Base-by-base conservation (phyloP, 2,797 vertebrate genomes). In the Molossus molossus region DNA sequence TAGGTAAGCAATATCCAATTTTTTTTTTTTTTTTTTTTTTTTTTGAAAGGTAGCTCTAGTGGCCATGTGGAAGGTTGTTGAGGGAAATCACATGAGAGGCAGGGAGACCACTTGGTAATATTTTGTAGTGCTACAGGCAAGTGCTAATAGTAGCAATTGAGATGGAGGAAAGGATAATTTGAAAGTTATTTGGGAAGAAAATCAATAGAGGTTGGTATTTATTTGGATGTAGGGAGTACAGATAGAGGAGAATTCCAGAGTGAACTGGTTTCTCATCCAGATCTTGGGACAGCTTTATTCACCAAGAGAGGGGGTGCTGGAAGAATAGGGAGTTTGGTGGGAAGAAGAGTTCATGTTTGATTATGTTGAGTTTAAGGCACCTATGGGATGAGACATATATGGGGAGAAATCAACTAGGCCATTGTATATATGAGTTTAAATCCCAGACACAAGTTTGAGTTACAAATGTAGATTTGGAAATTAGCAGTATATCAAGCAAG, bases 121-220 rank as follows among this genome's bases (percentile, higher is more conserved):
- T 77, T 90, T 33, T 79, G 64, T 88, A 62, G 29, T 53, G 5
- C 33, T 81, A 53, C 15, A 90, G 40, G 90, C 45, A 87, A 55
- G 7, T 87, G 64, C 55, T 69, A 29, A 8, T 75, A 8, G 5
- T 70, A 55, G 55, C 84, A 88, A 23, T 3, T 14, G 80, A 86
- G 37, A 40, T 84, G 76, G 53, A 87, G 81, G 40, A 76, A 87
- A 88, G 50, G 25, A 50, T 80, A 25, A 70, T 90, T 45, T 57
- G 13, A 50, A 90, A 90, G 69, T 77, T 87, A 73, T 73, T 90
- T 81, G 62, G 81, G 33, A 81, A 45, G 9, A 90, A 84, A 90
- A 81, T 80, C 12, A 73, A 33, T 89, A 29, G 9, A 65, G 67
- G 45, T 85, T 93, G 48, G 58, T 94, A 55, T 94, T 55, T 60